These are phyloP conservation scores for Plutomurus gul DNA, from an alignment of 1,140 invertebrate genomes.

Conservation along the genomic window DNA sequence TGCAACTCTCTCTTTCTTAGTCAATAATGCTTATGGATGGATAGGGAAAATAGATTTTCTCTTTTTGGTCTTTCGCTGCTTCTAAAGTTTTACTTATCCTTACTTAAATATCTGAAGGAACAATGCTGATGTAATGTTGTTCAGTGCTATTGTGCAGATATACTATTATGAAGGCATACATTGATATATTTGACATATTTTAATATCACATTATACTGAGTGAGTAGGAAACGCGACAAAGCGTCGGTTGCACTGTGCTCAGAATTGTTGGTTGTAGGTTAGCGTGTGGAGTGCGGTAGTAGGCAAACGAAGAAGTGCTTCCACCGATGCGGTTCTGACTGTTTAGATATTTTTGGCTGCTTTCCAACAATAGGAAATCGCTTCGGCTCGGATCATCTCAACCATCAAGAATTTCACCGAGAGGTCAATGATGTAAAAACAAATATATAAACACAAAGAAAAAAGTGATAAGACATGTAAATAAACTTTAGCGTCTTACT, in stretches of 20 bases:
- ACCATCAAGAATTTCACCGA: background rate
- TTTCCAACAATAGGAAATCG: conserved; percentile 26
- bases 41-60: conserved; percentile 9
- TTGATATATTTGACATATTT: too few relatives aligned
- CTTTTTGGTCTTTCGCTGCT: background rate
- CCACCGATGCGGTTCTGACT: background rate
- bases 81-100: conserved; percentile 17
- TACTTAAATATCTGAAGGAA: too few relatives aligned
- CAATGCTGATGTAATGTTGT: too few relatives aligned
- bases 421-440: conserved; percentile 9
- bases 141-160: too few relatives aligned
- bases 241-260: too few relatives aligned
- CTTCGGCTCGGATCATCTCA: conserved; percentile 18
- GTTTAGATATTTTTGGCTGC: background rate
- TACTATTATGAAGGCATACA: too few relatives aligned
- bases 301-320: too few relatives aligned
- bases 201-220: too few relatives aligned
- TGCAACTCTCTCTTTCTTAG: too few relatives aligned
- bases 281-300: too few relatives aligned
- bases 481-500: background rate
- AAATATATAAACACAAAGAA: background rate
- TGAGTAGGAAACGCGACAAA: too few relatives aligned
- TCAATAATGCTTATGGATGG: conserved; percentile 4
- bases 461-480: background rate
- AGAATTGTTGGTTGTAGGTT: too few relatives aligned